Conservation (phyloP, 2,797 vertebrate genomes). For the Pogonophryne albipinna region DNA sequence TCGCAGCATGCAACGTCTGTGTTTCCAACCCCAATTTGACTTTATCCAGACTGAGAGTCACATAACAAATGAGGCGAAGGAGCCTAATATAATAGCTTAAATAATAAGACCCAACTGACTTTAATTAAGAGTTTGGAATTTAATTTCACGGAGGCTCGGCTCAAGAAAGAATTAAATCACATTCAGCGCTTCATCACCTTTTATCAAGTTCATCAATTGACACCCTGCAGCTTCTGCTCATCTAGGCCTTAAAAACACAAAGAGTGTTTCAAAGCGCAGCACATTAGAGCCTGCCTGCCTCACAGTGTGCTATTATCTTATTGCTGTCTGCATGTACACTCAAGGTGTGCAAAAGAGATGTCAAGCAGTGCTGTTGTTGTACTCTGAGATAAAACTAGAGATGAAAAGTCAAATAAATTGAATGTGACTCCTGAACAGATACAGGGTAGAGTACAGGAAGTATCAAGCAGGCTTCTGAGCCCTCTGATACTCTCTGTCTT, state of each 20-base stretch:
- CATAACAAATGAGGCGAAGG: slow-evolving; percentile 28
- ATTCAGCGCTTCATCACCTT: slow-evolving; percentile 51
- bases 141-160: slow-evolving; percentile 63
- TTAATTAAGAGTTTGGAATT: slow-evolving; percentile 69
- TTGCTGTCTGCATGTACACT: slow-evolving; percentile 37
- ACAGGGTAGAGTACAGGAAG: slow-evolving; percentile 1
- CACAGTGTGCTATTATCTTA: slow-evolving; percentile 15
- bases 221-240: slow-evolving; percentile 42
- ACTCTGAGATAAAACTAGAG: slow-evolving; percentile 17
- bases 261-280: slow-evolving; percentile 24
- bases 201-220: slow-evolving; percentile 59
- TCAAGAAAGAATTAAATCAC: slow-evolving; percentile 57
- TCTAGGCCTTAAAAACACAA: slow-evolving; percentile 34
- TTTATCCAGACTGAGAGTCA: slow-evolving; percentile 34
- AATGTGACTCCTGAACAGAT: slow-evolving; percentile 22
- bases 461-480: slow-evolving; percentile 24
- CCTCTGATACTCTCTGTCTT: slow-evolving; percentile 5
- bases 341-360: slow-evolving; percentile 37
- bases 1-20: slow-evolving; percentile 10
- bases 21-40: slow-evolving; percentile 19
- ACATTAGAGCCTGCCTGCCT: slow-evolving; percentile 28
- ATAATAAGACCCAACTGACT: slow-evolving; percentile 59
- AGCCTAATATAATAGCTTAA: slow-evolving; percentile 43
- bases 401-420: slow-evolving; percentile 41
- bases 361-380: slow-evolving; percentile 27